Percentiles rank a stretch among this genome's conserved stretches.
phyloP scores from a whole-genome alignment of 2,888 invertebrate genomes.

The Micoletzkya japonica region DNA sequence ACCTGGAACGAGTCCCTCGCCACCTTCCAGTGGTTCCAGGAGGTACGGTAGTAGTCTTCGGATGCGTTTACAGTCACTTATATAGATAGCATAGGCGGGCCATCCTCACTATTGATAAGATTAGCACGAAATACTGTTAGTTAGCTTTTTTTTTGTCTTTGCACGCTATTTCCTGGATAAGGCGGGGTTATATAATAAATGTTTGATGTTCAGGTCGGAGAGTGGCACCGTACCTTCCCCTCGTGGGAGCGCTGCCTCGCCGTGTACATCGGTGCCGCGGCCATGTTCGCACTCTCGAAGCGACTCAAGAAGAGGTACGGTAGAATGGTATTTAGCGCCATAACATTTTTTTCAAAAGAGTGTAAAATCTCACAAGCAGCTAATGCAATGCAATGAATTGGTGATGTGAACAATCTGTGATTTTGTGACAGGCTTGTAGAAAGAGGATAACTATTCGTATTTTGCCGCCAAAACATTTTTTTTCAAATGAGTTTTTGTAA shows the following conservation, averaged over 20 bases:
- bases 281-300: constrained; percentile 91
- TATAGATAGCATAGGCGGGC: neutral
- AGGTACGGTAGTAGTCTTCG: constrained; percentile 22
- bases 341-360: too few relatives aligned
- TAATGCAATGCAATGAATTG: too few relatives aligned
- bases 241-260: constrained; percentile 82
- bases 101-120: neutral
- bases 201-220: constrained; percentile 74
- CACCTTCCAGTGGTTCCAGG: constrained; percentile 90
- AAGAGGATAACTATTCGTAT: too few relatives aligned
- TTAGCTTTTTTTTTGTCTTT: too few relatives aligned
- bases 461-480: too few relatives aligned
- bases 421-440: too few relatives aligned
- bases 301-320: constrained; percentile 81
- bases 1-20: constrained; percentile 81
- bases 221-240: constrained; percentile 87
- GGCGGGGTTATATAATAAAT: too few relatives aligned
- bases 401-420: too few relatives aligned
- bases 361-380: too few relatives aligned
- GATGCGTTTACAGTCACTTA: constrained; percentile 65
- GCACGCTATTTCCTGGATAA: too few relatives aligned
- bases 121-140: neutral
- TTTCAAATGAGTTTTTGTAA: too few relatives aligned
- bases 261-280: constrained; percentile 87
- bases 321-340: too few relatives aligned